Evolutionary conservation across 2,797 vertebrate genomes (phyloP).

Genomic region (Rallus crepitans): DNA sequence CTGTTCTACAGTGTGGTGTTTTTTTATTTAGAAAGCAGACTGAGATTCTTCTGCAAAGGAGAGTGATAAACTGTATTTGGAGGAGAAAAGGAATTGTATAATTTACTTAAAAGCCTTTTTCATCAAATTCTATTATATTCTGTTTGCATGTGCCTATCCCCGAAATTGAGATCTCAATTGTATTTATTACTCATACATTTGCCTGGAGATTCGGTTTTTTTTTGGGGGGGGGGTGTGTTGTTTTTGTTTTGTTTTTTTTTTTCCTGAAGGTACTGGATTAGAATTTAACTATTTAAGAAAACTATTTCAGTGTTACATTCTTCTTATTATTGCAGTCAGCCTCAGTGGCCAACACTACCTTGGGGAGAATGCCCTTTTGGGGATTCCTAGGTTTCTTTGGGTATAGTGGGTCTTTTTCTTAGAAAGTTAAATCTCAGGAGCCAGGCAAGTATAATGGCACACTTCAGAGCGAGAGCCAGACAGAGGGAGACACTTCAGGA

Average conservation of each 20-base stretch:
- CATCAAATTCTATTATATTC: not conserved
- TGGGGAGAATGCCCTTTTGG: not conserved
- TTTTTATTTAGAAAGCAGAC: not conserved
- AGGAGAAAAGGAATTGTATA: not conserved
- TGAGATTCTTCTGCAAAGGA: not conserved
- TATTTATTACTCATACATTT: not conserved
- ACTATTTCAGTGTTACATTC: not conserved
- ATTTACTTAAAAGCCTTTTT: not conserved
- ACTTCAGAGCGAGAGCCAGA: not conserved
- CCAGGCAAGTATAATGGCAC: not conserved
- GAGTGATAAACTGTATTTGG: not conserved
- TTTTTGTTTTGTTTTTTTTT: not conserved
- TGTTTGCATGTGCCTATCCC: not conserved
- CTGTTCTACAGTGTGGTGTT: not conserved
- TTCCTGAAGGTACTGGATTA: not conserved
- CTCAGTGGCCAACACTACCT: not conserved
- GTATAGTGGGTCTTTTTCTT: not conserved
- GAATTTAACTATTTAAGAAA: not conserved
- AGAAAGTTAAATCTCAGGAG: not conserved
- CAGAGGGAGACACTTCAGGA: not conserved
- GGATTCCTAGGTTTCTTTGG: not conserved
- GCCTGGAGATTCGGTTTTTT: not conserved
- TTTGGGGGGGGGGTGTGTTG: rapidly evolving
- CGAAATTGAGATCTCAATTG: not conserved
- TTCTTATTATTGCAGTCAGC: rapidly evolving